phyloP scores from a whole-genome alignment of 2,888 invertebrate species.

The Limnephilus marmoratus region DNA sequence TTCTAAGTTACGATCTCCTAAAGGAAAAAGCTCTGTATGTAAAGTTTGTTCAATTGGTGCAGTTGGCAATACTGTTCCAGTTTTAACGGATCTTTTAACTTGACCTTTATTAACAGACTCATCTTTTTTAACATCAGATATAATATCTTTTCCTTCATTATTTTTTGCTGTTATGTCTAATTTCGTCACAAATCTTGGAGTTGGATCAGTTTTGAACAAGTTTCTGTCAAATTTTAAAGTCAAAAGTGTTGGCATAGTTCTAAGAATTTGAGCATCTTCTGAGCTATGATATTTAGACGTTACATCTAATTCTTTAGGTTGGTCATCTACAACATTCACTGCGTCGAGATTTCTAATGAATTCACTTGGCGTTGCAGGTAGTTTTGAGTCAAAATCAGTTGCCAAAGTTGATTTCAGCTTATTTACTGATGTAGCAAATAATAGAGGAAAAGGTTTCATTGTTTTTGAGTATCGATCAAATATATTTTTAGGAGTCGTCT shows the following conservation, averaged over 20 bases:
- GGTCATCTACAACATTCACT: not conserved
- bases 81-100: not conserved
- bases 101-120: not conserved
- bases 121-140: not conserved
- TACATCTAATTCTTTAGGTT: not conserved
- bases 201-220: not conserved
- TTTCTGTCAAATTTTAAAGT: conserved; percentile 9
- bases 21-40: not conserved
- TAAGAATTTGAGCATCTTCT: not conserved
- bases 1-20: not conserved
- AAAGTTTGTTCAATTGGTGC: not conserved
- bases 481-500: not conserved
- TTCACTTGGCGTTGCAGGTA: not conserved
- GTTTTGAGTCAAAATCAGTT: not conserved
- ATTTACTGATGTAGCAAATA: not conserved
- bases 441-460: not conserved
- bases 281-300: not conserved
- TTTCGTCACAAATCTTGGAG: not conserved
- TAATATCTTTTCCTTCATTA: not conserved
- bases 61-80: not conserved
- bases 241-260: not conserved
- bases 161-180: not conserved
- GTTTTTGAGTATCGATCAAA: not conserved
- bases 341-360: not conserved
- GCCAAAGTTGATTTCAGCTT: not conserved